These are phyloP conservation scores for Hymenochirus boettgeri DNA, from an alignment of 2,113 vertebrate species.

Conservation along the genomic window DNA sequence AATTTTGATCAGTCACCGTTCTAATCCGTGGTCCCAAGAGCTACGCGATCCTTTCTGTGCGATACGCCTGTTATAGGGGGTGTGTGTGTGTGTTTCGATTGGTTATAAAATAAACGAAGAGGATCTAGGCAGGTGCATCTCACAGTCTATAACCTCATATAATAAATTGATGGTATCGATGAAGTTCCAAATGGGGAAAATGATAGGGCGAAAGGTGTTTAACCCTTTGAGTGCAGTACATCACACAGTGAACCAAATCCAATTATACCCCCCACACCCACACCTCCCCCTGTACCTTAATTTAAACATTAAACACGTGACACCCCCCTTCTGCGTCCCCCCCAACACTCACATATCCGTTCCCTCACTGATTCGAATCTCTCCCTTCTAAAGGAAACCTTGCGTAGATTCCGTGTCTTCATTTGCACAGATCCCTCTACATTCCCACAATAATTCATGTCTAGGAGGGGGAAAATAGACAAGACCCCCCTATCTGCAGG, in stretches of 20 bases:
- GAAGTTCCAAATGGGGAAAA: too few relatives aligned
- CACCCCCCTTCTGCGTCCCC: neutral
- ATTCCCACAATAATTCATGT: slow-evolving; percentile 37
- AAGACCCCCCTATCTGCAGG: neutral
- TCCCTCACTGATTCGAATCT: slow-evolving; percentile 17
- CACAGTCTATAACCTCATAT: neutral
- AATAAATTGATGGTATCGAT: too few relatives aligned
- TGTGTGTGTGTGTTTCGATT: too few relatives aligned
- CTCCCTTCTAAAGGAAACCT: slow-evolving; percentile 13
- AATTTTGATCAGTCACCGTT: too few relatives aligned
- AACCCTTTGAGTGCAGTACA: too few relatives aligned
- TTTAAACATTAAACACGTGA: neutral
- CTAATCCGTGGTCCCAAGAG: slow-evolving; percentile 1
- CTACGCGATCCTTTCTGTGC: neutral
- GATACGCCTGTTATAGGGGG: too few relatives aligned
- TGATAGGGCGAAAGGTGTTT: too few relatives aligned
- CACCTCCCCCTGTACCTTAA: too few relatives aligned
- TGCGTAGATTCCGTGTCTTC: slow-evolving; percentile 5
- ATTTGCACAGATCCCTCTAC: slow-evolving; percentile 13
- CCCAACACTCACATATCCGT: neutral
- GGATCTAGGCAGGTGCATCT: too few relatives aligned
- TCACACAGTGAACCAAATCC: too few relatives aligned
- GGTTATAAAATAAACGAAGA: too few relatives aligned
- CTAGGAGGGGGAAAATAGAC: slow-evolving; percentile 7
- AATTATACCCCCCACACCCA: neutral